phyloP scores from a whole-genome alignment of 1,140 invertebrate genomes.

The Grapholita molesta region DNA sequence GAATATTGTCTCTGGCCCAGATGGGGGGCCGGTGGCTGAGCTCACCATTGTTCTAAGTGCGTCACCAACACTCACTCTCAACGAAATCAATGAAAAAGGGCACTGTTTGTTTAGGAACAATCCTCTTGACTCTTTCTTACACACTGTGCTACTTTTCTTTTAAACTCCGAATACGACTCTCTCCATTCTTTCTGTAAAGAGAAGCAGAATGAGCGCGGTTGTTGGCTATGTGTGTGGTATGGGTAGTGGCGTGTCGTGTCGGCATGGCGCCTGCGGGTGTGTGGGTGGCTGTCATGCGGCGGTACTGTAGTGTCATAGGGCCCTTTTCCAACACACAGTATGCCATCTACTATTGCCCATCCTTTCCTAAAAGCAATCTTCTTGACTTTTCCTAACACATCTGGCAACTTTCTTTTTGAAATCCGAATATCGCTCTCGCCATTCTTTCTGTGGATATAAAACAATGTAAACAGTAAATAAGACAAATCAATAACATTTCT shows the following conservation, averaged over 20 bases:
- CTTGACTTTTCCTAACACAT: conserved; percentile 98
- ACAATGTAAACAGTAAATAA: conserved; percentile 36
- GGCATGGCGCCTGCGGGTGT: conserved; percentile 34
- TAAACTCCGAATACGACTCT: conserved; percentile 98
- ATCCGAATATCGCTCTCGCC: conserved; percentile 95
- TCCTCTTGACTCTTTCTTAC: conserved; percentile 99
- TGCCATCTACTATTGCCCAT: conserved; percentile 49
- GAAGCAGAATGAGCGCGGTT: conserved; percentile 72
- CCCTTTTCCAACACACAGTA: conserved; percentile 62
- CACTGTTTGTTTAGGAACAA: conserved; percentile 84
- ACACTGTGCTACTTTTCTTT: conserved; percentile 97
- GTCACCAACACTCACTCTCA: conserved; percentile 70
- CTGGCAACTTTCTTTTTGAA: conserved; percentile 97
- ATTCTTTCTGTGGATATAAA: conserved; percentile 92
- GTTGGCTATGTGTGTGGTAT: conserved; percentile 49
- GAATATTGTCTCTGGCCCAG: conserved; percentile 72
- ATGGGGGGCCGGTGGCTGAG: conserved; percentile 49
- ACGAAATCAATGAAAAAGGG: conserved; percentile 74
- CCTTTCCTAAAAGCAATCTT: conserved; percentile 89
- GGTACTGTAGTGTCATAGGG: conserved; percentile 48
- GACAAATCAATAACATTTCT: conserved; percentile 18
- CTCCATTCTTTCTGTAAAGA: conserved; percentile 97
- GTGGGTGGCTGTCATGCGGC: conserved; percentile 38
- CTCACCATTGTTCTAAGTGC: conserved; percentile 52
- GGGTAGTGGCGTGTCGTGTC: conserved; percentile 33